Evolutionary conservation across 2,888 invertebrate species (phyloP), one percentile per base, ranked within the genome.

Genomic region (Crioceris asparagi): DNA sequence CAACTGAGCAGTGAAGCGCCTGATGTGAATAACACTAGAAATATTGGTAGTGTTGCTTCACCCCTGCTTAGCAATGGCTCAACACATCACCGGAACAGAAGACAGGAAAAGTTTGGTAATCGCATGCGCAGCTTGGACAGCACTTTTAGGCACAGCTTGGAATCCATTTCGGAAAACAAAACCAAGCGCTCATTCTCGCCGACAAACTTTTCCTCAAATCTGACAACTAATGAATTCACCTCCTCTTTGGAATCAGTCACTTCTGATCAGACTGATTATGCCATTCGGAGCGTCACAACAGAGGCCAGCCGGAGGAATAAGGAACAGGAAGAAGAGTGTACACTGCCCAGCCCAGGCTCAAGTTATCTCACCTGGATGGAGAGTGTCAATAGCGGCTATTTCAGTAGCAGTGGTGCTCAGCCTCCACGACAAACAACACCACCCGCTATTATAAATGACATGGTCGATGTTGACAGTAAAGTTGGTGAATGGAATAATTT

Each of bases 401-500:
- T 58, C 39, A 54, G 53, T 6, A 56, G 50, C 21, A n/a, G n/a
- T n/a, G 29, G 29, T 17, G 17, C 30, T 7, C 32, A 29, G 32
- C 11, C 32, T 21, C 11, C 14, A 18, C 10, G 42, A 11, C 39
- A 41, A 3, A 41, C 41, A 3, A 52, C 50, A 33, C 36, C 39
- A 11, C 44, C 52, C 6, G n/a, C n/a, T n/a, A n/a, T n/a, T n/a
- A n/a, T n/a, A n/a, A n/a, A n/a, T n/a, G n/a, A n/a, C n/a, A n/a
- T n/a, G n/a, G n/a, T n/a, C n/a, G 57, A 57, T 32, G 48, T 51
- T 12, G 62, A 62, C 30, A 56, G 49, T 32, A 60, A 60, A 52
- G 61, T 64, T 7, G 66, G 65, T 1, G 66, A 66, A 48, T 66
- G 66, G 66, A 65, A 65, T 43, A 65, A 64, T 44, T 66, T 66